A percentile compares a stretch with the other conserved stretches of the same genome.
These are phyloP conservation scores for Scartelaos histophorus DNA, from an alignment of 2,113 vertebrate species.

Conservation along the genomic window DNA sequence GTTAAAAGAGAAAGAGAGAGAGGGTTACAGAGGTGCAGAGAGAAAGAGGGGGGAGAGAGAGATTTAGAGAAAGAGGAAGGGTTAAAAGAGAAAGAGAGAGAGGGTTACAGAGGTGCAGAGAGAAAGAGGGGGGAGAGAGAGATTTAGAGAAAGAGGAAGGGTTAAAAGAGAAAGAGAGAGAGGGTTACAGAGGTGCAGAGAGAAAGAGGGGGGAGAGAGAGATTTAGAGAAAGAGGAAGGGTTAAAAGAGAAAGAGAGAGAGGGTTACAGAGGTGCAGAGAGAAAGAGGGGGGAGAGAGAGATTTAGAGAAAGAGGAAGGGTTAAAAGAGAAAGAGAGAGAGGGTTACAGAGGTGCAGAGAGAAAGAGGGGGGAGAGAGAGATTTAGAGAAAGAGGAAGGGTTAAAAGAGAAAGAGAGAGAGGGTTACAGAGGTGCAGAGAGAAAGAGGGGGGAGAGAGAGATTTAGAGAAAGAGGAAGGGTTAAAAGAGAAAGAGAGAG, in stretches of 20 bases:
- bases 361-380: constrained; percentile 21
- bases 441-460: background rate
- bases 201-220: background rate
- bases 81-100: constrained; percentile 19
- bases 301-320: constrained; percentile 16
- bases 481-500: constrained; percentile 23
- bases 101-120: constrained; percentile 11
- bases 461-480: too few species aligned
- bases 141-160: too few species aligned
- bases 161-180: background rate
- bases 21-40: too few species aligned
- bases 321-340: constrained; percentile 19
- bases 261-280: constrained; percentile 27
- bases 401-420: background rate
- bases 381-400: too few species aligned
- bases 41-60: constrained; percentile 7
- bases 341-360: constrained; percentile 11
- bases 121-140: constrained; percentile 21
- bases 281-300: constrained; percentile 7
- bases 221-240: too few species aligned
- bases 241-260: constrained; percentile 23
- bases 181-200: background rate
- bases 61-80: constrained; percentile 16
- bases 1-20: constrained; percentile 11
- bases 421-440: background rate